Evolutionary conservation across 92 coral and sea anemone species (phyloP), one percentile per base, ranked within the genome.

Genomic region (Meandrina meandrites): DNA sequence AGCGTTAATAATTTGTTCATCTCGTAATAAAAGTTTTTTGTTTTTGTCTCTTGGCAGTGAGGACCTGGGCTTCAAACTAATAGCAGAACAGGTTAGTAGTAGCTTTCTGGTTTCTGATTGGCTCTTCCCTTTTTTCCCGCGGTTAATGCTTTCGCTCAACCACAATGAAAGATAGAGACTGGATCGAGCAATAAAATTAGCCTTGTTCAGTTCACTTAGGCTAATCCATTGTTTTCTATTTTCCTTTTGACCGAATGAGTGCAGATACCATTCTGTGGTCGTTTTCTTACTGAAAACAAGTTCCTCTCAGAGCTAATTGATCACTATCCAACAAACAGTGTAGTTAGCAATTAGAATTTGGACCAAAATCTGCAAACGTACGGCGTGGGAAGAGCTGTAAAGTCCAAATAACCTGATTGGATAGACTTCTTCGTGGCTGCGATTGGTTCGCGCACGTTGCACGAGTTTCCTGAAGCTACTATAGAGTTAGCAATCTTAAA

Each of bases 41-140:
- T 66, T 27, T 66, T 66, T 10, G 3, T 66, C 68, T 74, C 37
- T 42, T 27, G 32, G 18, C 89, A 96, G 98, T 78, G 98, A 96
- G 79, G 98, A 96, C 86, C 87, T 96, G 89, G 98, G 98, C 18
- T 96, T 94, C 89, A 93, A 88, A 75, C 82, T 94, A 4, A 82
- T 96, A 19, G 95, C 98, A 16, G 98, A 96, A 57, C 98, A 96
- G 98, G 98, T 96, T 74, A 37, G 84, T 79, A 1, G 22, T 1
- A 32, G 21, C 51, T 11, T 18, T 14, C 58, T 21, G 62, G 35
- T 36, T n/a, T 62, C 34, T 60, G 32, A 60, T 36, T 35, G 54
- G 53, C 15, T 60, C 11, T 18, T 53, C 45, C 30, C 82, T 53
- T 16, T n/a, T 19, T 27, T 48, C 35, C 28, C 30, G 22, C 53